Conservation (phyloP, 2,797 vertebrate species). For the Serranus cabrilla region DNA sequence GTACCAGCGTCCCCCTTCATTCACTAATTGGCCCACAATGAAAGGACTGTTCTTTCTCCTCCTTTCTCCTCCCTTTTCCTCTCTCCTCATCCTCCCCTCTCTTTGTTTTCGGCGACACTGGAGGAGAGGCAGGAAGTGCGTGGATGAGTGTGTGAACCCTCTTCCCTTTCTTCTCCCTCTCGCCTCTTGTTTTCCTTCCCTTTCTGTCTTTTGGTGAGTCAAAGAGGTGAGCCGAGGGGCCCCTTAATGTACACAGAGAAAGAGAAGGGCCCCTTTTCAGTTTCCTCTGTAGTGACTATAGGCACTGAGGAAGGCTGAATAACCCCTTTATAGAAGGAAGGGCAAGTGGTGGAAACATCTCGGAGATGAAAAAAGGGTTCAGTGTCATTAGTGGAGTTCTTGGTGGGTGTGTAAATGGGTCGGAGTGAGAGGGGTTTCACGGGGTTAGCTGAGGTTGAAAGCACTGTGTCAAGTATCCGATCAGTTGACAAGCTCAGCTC, state of each 20-base stretch:
- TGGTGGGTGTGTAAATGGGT: constrained; percentile 43
- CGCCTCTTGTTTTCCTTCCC: constrained; percentile 52
- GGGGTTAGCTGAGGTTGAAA: constrained; percentile 46
- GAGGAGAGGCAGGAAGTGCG: constrained; percentile 69
- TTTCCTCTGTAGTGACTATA: constrained; percentile 52
- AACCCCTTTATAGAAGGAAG: constrained; percentile 43
- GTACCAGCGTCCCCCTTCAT: constrained; percentile 68
- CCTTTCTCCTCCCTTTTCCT: constrained; percentile 52
- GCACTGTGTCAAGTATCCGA: constrained; percentile 39
- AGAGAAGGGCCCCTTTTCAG: constrained; percentile 61
- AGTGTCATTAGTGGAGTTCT: constrained; percentile 53
- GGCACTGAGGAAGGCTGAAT: constrained; percentile 64
- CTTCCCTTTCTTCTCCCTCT: constrained; percentile 51
- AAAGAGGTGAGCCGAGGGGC: constrained; percentile 58
- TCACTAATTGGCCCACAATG: constrained; percentile 77
- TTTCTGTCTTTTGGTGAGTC: constrained; percentile 56
- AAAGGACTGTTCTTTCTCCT: constrained; percentile 73
- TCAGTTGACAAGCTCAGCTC: constrained; percentile 6
- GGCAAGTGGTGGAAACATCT: constrained; percentile 62
- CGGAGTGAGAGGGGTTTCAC: constrained; percentile 9
- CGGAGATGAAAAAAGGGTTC: constrained; percentile 51
- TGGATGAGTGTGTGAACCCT: constrained; percentile 66
- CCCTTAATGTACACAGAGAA: constrained; percentile 70
- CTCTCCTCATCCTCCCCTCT: constrained; percentile 38
- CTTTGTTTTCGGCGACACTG: constrained; percentile 57